These are phyloP conservation scores for Eupithecia subfuscata DNA, from an alignment of 2,888 invertebrate species.

Conservation along the genomic window DNA sequence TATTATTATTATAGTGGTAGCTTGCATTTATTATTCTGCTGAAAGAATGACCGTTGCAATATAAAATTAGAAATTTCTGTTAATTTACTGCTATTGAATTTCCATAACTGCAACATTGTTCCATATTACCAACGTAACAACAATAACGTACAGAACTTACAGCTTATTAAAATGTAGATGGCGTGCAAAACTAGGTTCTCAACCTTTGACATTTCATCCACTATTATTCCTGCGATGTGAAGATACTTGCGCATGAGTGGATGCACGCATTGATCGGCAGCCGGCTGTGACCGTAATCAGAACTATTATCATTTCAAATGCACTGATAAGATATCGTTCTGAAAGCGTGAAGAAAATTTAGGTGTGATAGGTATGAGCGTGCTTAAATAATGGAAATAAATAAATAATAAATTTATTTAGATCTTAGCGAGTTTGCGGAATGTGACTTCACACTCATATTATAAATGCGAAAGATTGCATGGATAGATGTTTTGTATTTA, in stretches of 20 bases:
- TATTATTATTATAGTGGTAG: too few relatives aligned
- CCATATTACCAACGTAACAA: background rate
- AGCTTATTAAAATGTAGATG: constrained; percentile 12
- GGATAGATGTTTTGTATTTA: too few relatives aligned
- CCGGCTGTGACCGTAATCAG: constrained; percentile 38
- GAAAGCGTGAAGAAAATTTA: constrained; percentile 35
- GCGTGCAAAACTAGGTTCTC: constrained; percentile 32
- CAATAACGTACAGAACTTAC: background rate
- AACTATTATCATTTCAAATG: constrained; percentile 40
- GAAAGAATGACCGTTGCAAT: background rate
- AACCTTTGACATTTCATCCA: constrained; percentile 37
- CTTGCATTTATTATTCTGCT: too few relatives aligned
- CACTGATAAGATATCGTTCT: constrained; percentile 37
- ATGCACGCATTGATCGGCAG: constrained; percentile 34
- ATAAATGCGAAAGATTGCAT: too few relatives aligned
- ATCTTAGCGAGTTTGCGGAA: background rate
- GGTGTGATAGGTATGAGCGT: constrained; percentile 20
- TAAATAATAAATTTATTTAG: background rate
- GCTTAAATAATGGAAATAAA: background rate
- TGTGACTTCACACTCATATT: too few relatives aligned
- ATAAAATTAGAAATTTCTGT: background rate
- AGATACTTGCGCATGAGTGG: constrained; percentile 39
- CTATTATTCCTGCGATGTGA: constrained; percentile 24
- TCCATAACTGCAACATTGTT: background rate
- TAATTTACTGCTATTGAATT: background rate